Conservation (phyloP, 1,140 invertebrate genomes). For the Pogonognathellus flavescens region DNA sequence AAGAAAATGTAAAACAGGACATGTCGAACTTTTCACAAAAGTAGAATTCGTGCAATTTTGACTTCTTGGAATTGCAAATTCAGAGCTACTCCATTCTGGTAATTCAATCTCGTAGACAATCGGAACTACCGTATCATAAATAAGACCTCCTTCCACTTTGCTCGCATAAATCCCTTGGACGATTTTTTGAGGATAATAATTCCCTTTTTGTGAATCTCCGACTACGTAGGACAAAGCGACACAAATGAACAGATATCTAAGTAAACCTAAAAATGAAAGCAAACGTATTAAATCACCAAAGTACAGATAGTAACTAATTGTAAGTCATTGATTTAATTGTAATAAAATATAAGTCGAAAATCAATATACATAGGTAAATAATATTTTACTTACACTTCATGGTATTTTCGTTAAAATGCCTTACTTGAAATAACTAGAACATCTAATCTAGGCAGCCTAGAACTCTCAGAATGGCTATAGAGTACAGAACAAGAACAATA, state of each 20-base stretch:
- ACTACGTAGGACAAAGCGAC: background rate
- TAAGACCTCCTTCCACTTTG: background rate
- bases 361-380: too few relatives aligned
- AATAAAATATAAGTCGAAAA: background rate
- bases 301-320: too few relatives aligned
- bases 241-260: too few relatives aligned
- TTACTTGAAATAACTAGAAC: too few relatives aligned
- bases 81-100: conserved; percentile 10
- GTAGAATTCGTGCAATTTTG: conserved; percentile 1
- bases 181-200: background rate
- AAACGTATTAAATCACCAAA: background rate
- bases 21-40: conserved; percentile 8
- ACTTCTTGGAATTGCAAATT: conserved; percentile 1
- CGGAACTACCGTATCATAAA: conserved; percentile 34
- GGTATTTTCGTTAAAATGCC: background rate
- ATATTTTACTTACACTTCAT: background rate
- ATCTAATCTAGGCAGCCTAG: too few relatives aligned
- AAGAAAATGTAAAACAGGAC: conserved; percentile 16
- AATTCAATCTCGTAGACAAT: conserved; percentile 33
- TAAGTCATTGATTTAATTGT: background rate
- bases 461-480: too few relatives aligned
- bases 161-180: background rate
- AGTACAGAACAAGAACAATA: too few relatives aligned
- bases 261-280: background rate
- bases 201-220: background rate